These are phyloP conservation scores for Piezodorus guildinii DNA, from an alignment of 1,140 invertebrate genomes.

Conservation along the genomic window DNA sequence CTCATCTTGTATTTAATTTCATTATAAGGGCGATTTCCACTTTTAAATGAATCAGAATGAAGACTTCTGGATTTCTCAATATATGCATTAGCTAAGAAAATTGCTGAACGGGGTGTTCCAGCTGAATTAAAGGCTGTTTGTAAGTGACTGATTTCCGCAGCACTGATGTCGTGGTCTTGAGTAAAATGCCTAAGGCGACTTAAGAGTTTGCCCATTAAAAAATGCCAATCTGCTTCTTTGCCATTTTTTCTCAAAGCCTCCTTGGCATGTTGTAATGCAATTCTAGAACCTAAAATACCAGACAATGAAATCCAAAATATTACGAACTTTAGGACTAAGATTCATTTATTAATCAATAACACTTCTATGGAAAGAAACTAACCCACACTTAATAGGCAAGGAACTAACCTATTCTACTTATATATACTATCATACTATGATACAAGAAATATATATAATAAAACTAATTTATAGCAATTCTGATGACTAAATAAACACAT, in stretches of 20 bases:
- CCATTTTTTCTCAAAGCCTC: neutral
- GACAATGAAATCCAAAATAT: too few relatives aligned
- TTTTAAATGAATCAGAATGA: neutral
- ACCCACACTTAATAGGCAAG: too few relatives aligned
- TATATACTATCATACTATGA: too few relatives aligned
- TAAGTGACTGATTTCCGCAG: neutral
- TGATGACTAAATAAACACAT: too few relatives aligned
- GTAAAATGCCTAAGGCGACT: neutral
- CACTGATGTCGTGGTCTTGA: neutral
- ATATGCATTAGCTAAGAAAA: neutral
- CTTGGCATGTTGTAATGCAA: neutral
- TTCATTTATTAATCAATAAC: too few relatives aligned
- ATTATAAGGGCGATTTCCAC: neutral
- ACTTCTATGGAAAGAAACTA: too few relatives aligned
- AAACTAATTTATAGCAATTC: too few relatives aligned
- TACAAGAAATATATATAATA: too few relatives aligned
- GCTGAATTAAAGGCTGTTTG: neutral
- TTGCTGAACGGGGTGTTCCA: neutral
- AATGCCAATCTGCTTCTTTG: conserved; percentile 1
- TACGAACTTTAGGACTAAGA: too few relatives aligned
- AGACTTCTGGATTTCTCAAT: neutral
- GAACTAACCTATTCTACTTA: too few relatives aligned
- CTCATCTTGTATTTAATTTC: neutral
- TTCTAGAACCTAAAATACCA: neutral
- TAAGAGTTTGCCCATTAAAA: neutral